Conservation (phyloP, 2,113 vertebrate genomes). For the Ardeotis arabs region DNA sequence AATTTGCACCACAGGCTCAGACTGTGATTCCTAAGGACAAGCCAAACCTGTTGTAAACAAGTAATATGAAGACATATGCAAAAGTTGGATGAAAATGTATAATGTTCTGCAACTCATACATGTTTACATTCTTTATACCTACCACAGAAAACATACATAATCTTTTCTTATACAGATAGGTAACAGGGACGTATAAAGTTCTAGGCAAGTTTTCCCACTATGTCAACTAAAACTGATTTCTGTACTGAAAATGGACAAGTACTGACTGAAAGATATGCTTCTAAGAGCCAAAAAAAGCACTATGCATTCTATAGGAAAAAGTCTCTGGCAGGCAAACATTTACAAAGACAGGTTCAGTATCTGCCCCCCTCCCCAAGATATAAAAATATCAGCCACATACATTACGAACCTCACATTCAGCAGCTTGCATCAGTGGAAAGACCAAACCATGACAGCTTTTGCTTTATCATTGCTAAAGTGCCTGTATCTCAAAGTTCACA, state of each 20-base stretch:
- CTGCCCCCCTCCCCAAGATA: neutral
- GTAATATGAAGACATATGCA: neutral
- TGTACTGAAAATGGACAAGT: neutral
- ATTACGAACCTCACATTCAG: constrained; percentile 29
- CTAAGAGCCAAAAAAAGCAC: neutral
- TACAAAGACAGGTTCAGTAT: neutral
- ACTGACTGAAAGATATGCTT: neutral
- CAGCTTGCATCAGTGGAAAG: constrained; percentile 30
- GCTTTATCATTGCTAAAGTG: constrained; percentile 32
- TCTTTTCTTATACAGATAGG: constrained; percentile 11
- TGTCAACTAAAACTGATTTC: constrained; percentile 35
- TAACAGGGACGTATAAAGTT: constrained; percentile 36
- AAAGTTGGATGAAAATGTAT: constrained; percentile 4
- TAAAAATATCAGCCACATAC: constrained; percentile 11
- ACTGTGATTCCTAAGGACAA: neutral
- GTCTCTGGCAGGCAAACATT: neutral
- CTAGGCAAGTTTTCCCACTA: constrained; percentile 17
- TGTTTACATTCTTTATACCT: constrained; percentile 54
- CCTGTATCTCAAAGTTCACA: constrained; percentile 28
- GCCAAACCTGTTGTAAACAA: neutral
- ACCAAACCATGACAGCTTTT: constrained; percentile 26
- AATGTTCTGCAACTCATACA: constrained; percentile 29
- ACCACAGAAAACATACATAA: constrained; percentile 45
- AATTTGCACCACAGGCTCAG: neutral
- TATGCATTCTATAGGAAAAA: neutral